These are phyloP conservation scores for Microcebus jonahi DNA, from an alignment of 2,113 vertebrate species.

Conservation along the genomic window DNA sequence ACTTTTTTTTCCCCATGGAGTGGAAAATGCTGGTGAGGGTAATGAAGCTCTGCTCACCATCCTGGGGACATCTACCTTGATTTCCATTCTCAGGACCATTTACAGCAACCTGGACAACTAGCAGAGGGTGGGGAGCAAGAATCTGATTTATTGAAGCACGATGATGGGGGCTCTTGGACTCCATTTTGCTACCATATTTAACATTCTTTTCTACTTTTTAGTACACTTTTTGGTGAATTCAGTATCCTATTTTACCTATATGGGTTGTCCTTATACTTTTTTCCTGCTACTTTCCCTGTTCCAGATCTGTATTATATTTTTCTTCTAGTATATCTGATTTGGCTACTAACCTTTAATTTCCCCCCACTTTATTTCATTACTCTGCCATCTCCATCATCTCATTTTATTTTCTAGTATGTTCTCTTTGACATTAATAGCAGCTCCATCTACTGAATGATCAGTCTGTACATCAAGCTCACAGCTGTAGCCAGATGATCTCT, in stretches of 20 bases:
- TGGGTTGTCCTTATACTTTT: not conserved
- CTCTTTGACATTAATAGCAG: not conserved
- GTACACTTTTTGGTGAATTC: not conserved
- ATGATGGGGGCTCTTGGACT: not conserved
- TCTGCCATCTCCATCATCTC: not conserved
- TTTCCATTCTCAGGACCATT: not conserved
- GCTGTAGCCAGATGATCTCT: not conserved
- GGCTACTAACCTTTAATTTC: not conserved
- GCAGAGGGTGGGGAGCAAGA: not conserved
- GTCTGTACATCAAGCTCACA: not conserved
- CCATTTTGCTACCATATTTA: not conserved
- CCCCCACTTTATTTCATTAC: not conserved
- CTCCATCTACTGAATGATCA: not conserved
- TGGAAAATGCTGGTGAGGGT: not conserved
- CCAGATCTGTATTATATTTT: not conserved
- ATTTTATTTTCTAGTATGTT: not conserved
- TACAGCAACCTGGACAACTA: not conserved
- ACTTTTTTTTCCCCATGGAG: not conserved
- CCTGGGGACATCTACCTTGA: not conserved
- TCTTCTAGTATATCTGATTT: not conserved
- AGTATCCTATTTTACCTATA: not conserved
- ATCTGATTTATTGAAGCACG: not conserved
- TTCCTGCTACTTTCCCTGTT: slow-evolving; percentile 2
- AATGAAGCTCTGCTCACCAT: not conserved
- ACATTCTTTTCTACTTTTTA: not conserved